Evolutionary conservation across 2,797 vertebrate species (phyloP).

Genomic region (Lerista edwardsae): DNA sequence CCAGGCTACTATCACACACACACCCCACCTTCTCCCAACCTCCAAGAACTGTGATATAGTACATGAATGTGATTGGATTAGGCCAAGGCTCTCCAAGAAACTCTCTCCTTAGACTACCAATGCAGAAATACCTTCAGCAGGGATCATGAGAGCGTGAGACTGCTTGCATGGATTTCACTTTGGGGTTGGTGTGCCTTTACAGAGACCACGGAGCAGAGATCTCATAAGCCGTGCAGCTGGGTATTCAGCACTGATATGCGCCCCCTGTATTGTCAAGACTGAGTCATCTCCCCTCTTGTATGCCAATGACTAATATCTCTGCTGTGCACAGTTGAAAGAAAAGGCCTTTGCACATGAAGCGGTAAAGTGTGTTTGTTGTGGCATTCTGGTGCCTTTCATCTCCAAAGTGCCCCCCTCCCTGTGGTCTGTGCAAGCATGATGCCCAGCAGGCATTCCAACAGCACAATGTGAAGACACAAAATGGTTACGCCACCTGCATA

Average conservation of each 20-base stretch:
- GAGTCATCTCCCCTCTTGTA: not conserved
- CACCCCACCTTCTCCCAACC: not conserved
- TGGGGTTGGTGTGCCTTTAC: not conserved
- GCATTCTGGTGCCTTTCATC: not conserved
- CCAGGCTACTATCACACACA: not conserved
- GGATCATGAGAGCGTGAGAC: not conserved
- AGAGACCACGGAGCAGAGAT: not conserved
- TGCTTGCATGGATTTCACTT: not conserved
- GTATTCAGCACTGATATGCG: not conserved
- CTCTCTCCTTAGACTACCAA: not conserved
- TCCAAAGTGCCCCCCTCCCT: not conserved
- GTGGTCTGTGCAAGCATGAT: not conserved
- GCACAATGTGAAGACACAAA: accelerated
- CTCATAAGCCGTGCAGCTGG: not conserved
- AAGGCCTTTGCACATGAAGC: not conserved
- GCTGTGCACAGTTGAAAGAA: not conserved
- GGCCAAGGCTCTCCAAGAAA: not conserved
- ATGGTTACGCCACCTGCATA: not conserved
- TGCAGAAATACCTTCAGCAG: not conserved
- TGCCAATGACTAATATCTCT: not conserved
- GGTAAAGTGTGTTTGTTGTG: not conserved
- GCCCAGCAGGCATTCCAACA: not conserved
- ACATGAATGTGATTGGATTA: not conserved
- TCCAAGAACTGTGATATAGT: not conserved
- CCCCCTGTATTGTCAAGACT: not conserved